Conservation (phyloP, 2,797 vertebrate species). For the Cynopterus sphinx region DNA sequence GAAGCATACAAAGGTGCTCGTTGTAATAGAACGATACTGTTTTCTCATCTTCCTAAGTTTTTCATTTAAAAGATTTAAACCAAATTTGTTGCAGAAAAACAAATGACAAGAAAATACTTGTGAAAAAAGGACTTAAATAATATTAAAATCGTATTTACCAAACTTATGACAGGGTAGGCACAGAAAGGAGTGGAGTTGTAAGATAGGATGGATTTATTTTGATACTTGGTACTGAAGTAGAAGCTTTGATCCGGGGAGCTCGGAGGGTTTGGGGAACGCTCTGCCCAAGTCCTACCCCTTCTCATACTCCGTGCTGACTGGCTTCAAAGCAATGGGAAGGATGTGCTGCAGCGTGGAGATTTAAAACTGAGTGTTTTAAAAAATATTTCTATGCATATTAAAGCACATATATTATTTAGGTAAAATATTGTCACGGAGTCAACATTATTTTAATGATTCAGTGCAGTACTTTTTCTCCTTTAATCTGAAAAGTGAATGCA, state of each 20-base stretch:
- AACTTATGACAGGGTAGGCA: not conserved
- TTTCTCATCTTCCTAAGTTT: not conserved
- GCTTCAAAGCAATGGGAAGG: constrained; percentile 13
- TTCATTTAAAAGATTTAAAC: not conserved
- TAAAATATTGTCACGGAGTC: not conserved
- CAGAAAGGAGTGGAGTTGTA: not conserved
- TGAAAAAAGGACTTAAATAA: not conserved
- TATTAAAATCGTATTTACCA: not conserved
- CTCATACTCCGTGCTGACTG: not conserved
- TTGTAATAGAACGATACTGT: not conserved
- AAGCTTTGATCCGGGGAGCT: constrained; percentile 30
- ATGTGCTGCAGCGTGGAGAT: too few relatives aligned
- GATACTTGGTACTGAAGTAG: constrained; percentile 43
- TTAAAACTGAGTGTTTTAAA: constrained; percentile 10
- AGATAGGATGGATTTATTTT: not conserved
- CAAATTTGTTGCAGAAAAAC: not conserved
- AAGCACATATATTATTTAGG: not conserved
- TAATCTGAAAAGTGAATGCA: not conserved
- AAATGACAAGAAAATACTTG: not conserved
- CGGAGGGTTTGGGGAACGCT: not conserved
- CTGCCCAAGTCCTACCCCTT: not conserved
- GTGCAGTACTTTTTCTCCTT: not conserved
- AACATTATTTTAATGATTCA: not conserved
- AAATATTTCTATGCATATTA: not conserved
- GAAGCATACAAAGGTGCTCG: not conserved